Evolutionary conservation across 2,888 invertebrate species (phyloP).

Genomic region (Lepidonotus clava): DNA sequence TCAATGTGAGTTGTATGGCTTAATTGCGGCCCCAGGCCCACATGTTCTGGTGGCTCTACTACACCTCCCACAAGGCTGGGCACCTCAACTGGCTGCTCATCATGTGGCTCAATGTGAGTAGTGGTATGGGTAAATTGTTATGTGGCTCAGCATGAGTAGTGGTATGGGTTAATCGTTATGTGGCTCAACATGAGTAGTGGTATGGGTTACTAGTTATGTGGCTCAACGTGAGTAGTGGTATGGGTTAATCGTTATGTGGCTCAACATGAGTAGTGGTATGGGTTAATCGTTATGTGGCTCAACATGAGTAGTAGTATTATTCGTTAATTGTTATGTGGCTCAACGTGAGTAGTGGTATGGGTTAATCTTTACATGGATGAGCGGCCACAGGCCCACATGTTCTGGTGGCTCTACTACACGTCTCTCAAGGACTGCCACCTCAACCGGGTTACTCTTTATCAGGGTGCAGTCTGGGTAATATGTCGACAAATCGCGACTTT

Average conservation of each 20-base stretch:
- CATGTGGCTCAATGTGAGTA: slow-evolving; percentile 65
- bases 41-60: slow-evolving; percentile 67
- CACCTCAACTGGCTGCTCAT: slow-evolving; percentile 61
- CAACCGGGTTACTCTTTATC: no score
- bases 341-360: no score
- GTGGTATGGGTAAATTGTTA: background rate
- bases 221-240: no score
- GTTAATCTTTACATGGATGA: no score
- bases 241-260: background rate
- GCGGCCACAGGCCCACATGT: slow-evolving; percentile 63
- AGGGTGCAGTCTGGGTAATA: no score
- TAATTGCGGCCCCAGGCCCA: no score
- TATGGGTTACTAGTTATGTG: no score
- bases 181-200: background rate
- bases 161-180: background rate
- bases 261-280: background rate
- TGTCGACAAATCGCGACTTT: no score
- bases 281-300: no score
- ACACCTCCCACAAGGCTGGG: slow-evolving; percentile 62
- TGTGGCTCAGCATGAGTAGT: background rate
- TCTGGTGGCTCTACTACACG: slow-evolving; percentile 66
- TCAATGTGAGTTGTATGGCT: no score
- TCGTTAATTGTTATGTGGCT: no score
- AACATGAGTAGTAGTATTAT: no score
- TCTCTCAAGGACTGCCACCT: slow-evolving; percentile 60